Evolutionary conservation across 2,888 invertebrate species (phyloP), one percentile per base, ranked within the genome.

Genomic region (Drosophila nr. perissopoda): DNA sequence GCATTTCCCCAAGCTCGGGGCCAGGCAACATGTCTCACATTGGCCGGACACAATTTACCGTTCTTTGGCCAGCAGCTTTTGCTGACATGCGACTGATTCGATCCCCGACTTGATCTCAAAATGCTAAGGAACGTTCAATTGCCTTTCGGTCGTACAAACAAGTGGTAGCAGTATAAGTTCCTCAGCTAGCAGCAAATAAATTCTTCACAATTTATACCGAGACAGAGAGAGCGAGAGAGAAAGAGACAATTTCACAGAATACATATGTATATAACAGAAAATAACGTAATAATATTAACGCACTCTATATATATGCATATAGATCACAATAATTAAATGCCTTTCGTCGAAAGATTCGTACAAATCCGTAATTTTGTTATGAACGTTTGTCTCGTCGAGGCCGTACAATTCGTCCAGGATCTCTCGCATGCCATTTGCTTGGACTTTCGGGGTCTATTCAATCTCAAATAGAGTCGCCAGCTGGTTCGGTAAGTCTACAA

Each of bases 361-460:
- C 90, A 86, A 83, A 85, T 88, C 70, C 76, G 82, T 57, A 78
- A 82, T 77, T 88, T 90, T 90, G 82, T 90, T 90, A 79, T 90
- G 81, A 88, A 88, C 82, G 76, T 88, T 74, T 87, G 88, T 66
- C 75, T 89, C 67, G 75, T 65, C 81, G 89, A 88, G 82, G 86
- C 87, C 76, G 69, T 90, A 61, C 83, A 83, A 66, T 77, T 88
- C 65, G 90, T 88, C 64, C 77, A 90, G 81, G 83, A 88, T 48
- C 63, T 88, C 60, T 74, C 89, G 70, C 87, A 88, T 70, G 87
- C 89, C 72, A 76, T 88, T 75, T 86, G 86, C 65, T 75, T 90
- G 80, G 89, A 88, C 72, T 76, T 90, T 56, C 66, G 69, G 56
- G 78, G 83, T 27, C 62, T 88, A 51, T 78, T 87, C 78, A 79